These are phyloP conservation scores for Phortica variegata DNA, from an alignment of 1,140 invertebrate species.

Conservation along the genomic window DNA sequence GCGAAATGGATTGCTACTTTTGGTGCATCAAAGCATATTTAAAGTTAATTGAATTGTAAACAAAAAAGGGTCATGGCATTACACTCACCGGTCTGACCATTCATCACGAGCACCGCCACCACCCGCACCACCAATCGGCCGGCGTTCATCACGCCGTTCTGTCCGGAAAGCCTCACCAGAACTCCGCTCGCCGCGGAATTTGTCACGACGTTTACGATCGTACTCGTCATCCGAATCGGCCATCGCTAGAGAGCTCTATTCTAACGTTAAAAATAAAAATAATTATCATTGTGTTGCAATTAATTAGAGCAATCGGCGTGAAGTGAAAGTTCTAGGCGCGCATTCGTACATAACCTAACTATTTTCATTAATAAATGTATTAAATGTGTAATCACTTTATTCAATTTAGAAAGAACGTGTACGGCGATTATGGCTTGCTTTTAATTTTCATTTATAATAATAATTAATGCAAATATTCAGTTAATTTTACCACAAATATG, in stretches of 20 bases:
- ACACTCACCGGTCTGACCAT: slow-evolving; percentile 68
- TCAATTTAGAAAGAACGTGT: too few species aligned
- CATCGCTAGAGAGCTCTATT: too few species aligned
- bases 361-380: neutral
- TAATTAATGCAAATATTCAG: too few species aligned
- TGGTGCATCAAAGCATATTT: too few species aligned
- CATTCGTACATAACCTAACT: neutral
- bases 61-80: neutral
- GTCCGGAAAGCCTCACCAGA: slow-evolving; percentile 76
- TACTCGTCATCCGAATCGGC: slow-evolving; percentile 90
- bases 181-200: slow-evolving; percentile 82
- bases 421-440: too few species aligned
- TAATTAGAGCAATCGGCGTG: too few species aligned
- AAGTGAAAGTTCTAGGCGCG: neutral
- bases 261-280: slow-evolving; percentile 5
- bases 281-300: neutral
- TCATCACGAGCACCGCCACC: slow-evolving; percentile 65
- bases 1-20: slow-evolving; percentile 46
- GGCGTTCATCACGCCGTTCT: slow-evolving; percentile 69
- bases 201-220: slow-evolving; percentile 82
- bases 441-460: too few species aligned
- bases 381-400: too few species aligned
- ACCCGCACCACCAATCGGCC: slow-evolving; percentile 30
- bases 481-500: too few species aligned
- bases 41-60: neutral